Percentiles rank a stretch among this genome's conserved stretches.
Evolutionary conservation across 2,797 vertebrate species (phyloP).

Genomic region (Tiaroga cobitis): DNA sequence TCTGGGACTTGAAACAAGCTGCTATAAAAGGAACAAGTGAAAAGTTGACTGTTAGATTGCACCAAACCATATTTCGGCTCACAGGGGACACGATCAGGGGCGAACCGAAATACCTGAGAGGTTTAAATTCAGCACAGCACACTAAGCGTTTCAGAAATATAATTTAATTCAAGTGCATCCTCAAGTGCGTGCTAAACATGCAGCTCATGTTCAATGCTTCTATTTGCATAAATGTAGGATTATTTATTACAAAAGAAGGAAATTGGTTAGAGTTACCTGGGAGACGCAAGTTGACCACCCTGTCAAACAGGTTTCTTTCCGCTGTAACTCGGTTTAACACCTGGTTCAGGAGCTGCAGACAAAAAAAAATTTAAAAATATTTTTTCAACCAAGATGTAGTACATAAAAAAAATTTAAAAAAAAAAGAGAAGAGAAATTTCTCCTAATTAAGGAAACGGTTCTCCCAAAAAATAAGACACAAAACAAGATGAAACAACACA

Average conservation of each 20-base stretch:
- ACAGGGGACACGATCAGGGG: neutral
- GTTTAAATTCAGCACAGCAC: constrained; percentile 10
- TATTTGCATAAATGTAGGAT: neutral
- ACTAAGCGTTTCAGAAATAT: constrained; percentile 7
- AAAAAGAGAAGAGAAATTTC: neutral
- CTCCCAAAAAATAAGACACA: neutral
- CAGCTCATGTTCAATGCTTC: neutral
- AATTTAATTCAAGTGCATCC: neutral
- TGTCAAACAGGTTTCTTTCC: constrained; percentile 96
- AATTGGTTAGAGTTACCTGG: constrained; percentile 78
- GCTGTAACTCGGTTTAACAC: constrained; percentile 96
- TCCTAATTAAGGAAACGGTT: neutral
- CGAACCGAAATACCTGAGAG: neutral
- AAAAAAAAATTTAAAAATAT: no score
- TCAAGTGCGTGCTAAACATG: constrained; percentile 8
- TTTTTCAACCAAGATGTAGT: no score
- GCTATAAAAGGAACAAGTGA: neutral
- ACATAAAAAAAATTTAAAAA: neutral
- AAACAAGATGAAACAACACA: neutral
- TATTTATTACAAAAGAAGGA: neutral
- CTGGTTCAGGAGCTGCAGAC: constrained; percentile 90
- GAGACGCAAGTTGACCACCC: constrained; percentile 93
- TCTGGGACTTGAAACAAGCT: constrained; percentile 22
- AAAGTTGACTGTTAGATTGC: neutral
- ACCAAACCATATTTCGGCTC: neutral